Base-by-base conservation (phyloP, 2,888 invertebrate genomes). In the Ceriagrion tenellum region DNA sequence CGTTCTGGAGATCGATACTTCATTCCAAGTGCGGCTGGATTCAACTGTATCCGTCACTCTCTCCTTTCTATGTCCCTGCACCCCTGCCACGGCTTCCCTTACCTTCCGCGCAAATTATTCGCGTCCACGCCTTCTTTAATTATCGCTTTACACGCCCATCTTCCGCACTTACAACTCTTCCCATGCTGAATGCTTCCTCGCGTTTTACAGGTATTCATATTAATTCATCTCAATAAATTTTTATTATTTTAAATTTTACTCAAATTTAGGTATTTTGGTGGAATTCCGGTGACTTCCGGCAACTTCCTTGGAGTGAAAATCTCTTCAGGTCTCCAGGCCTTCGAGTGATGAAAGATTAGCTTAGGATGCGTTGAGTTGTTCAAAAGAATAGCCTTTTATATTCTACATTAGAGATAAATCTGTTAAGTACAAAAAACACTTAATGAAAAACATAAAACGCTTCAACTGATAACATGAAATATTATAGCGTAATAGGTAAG, bases 1-100 rank as follows among this genome's bases (percentile, higher is more conserved):
- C 91, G 90, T 13, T 56, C 20, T 40, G 35, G 8, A 59, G 63
- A 91, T 91, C 91, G 91, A 91, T 91, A 23, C n/a, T 63, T 63
- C 91, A 91, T 91, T 90, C 90, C 90, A 56, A 35, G 20, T 26
- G 6, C 90, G 59, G 56, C n/a, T n/a, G 56, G 55, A 30, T 90
- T 56, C 59, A 56, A 90, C 56, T 26, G 30, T 12, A 55, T 56
- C 30, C 30, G 18, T 10, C 56, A 0, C 30, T 55, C 90, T 18
- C 35, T 56, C 56, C 90, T 30, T 88, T 16, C 40, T n/a, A 3
- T 30, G 18, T 0, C 6, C 40, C 2, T 40, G 8, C 0, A 26
- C 23, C 8, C 69, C 69, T 47, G 4, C 47, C 47, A 4, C 47
- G 8, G 4, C 47, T 47, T 8, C 8, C 47, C 47, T 47, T 47